Evolutionary conservation across 2,888 invertebrate genomes (phyloP), one percentile per base, ranked within the genome.

Genomic region (Leuctra nigra): DNA sequence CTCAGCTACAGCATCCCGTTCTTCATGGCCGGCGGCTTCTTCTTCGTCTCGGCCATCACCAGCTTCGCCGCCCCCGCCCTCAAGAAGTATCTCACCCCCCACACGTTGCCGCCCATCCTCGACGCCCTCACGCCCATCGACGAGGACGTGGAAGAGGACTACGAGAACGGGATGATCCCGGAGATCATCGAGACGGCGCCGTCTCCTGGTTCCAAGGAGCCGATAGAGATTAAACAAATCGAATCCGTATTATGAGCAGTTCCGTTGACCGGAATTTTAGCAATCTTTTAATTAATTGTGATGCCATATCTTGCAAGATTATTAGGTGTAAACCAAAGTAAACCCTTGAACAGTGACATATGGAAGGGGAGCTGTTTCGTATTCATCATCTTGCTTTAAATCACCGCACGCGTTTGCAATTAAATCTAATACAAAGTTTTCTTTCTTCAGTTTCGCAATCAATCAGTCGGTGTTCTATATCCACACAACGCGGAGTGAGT

Each of bases 11-110:
- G 86, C 68, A 81, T 90, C 35, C 89, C 96, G 11, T 99, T 98
- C 77, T 92, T 83, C 68, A 87, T 95, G 78, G 96, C 96, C 2
- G 93, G 92, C 2, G 84, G 79, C 0, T 84, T 96, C 72, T 91
- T 98, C 73, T 79, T 90, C 24, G 71, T 91, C 7, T 85, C 96
- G 11, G 88, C 94, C 0, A 66, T 88, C 16, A 87, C 92, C 20
- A 94, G 93, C 64, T 91, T 91, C 68, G 75, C 87, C 64, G 88
- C 90, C 53, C 91, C 91, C 0, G 77, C 83, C 62, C 78, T 90
- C 69, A 82, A 81, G 68, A 75, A 79, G 61, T 77, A 68, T 50
- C 62, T 64, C 60, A 76, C 78, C 68, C 73, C 73, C 46, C 80
- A 85, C 66, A 80, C 81, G 62, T 73, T 79, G 61, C 80, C 81